Percentiles rank a stretch among this genome's conserved stretches.
Evolutionary conservation across 2,888 invertebrate genomes (phyloP).

Genomic region (Parochlus steinenii): DNA sequence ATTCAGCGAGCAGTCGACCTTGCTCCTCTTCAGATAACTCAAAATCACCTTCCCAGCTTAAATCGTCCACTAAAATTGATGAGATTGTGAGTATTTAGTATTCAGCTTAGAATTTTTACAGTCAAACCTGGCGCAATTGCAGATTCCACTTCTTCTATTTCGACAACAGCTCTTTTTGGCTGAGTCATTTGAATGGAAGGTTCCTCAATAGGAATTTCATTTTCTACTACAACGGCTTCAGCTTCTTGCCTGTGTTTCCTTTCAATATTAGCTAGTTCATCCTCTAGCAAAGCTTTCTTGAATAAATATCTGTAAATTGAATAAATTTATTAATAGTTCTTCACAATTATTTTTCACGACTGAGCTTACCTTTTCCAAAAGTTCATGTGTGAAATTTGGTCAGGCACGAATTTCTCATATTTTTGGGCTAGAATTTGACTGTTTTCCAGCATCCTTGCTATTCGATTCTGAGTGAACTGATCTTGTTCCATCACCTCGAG

Average conservation of each 20-base stretch:
- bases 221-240: conserved; percentile 12
- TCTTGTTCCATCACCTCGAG: conserved; percentile 34
- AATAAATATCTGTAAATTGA: conserved; percentile 45
- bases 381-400: conserved; percentile 49
- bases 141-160: conserved; percentile 11
- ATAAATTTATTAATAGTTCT: conserved; percentile 8
- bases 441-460: conserved; percentile 41
- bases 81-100: no score
- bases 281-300: conserved; percentile 59
- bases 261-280: conserved; percentile 51
- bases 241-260: conserved; percentile 30
- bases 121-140: no score
- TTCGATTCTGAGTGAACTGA: conserved; percentile 37
- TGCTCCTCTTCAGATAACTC: conserved; percentile 56
- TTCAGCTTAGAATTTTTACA: no score
- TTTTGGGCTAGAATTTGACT: conserved; percentile 32
- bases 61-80: conserved; percentile 24
- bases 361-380: conserved; percentile 70
- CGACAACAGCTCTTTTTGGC: conserved; percentile 13
- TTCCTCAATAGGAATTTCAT: no score
- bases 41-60: conserved; percentile 40
- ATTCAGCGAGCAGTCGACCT: conserved; percentile 45
- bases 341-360: no score
- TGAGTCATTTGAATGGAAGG: conserved; percentile 17
- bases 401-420: conserved; percentile 48